Evolutionary conservation across 92 coral and sea anemone genomes (phyloP).

Genomic region (Heteractis magnifica): DNA sequence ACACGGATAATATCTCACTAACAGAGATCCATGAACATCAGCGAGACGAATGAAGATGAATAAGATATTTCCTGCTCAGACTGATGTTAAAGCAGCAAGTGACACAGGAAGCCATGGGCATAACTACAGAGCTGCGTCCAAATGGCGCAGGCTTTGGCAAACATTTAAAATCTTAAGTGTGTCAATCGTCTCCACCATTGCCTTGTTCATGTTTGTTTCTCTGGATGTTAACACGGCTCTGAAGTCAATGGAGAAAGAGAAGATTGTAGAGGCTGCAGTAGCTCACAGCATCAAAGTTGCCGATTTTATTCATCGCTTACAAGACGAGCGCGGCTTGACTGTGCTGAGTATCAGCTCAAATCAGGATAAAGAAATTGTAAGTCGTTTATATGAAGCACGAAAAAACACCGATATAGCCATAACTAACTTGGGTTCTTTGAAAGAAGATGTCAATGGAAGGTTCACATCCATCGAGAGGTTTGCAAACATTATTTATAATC

Average conservation of each 20-base stretch:
- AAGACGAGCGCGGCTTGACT: conserved; percentile 70
- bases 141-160: conserved; percentile 44
- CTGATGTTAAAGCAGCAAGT: neutral
- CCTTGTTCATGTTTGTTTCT: conserved; percentile 47
- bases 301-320: conserved; percentile 56
- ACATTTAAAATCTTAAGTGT: conserved; percentile 64
- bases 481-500: neutral
- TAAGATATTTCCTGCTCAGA: neutral
- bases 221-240: conserved; percentile 50
- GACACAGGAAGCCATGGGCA: neutral
- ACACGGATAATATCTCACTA: no score
- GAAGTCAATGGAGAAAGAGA: neutral
- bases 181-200: conserved; percentile 52
- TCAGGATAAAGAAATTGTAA: conserved; percentile 4
- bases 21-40: neutral
- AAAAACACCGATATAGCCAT: neutral
- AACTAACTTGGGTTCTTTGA: neutral
- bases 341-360: conserved; percentile 46
- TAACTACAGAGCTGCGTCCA: conserved; percentile 51
- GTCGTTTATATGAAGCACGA: neutral
- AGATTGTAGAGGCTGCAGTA: conserved; percentile 30
- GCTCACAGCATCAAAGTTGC: conserved; percentile 50
- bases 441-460: neutral
- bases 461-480: neutral
- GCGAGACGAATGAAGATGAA: neutral